Conservation (phyloP, 2,888 invertebrate genomes). For the Andrena camellia region DNA sequence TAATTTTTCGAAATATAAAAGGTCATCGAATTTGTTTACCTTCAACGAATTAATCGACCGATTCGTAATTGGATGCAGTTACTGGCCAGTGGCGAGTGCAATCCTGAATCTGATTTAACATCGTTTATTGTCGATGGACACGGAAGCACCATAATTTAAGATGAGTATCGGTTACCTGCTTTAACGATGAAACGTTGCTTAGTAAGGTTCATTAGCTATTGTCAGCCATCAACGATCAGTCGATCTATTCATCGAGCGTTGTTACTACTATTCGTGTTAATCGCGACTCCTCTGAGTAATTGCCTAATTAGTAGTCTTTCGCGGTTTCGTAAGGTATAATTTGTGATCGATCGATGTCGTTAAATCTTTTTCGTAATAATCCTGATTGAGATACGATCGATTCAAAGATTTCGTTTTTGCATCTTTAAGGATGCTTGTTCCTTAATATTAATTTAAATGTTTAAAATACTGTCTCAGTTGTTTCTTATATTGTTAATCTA, state of each 20-base stretch:
- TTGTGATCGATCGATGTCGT: constrained; percentile 29
- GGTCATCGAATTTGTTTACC: background rate
- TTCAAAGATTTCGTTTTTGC: background rate
- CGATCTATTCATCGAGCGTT: constrained; percentile 23
- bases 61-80: constrained; percentile 5
- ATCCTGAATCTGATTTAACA: constrained; percentile 51
- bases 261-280: constrained; percentile 53
- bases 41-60: constrained; percentile 2
- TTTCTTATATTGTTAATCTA: background rate
- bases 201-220: constrained; percentile 38
- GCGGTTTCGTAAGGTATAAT: constrained; percentile 38
- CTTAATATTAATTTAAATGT: too few relatives aligned
- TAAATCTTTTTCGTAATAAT: constrained; percentile 10
- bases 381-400: background rate
- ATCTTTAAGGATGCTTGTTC: background rate
- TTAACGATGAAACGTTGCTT: constrained; percentile 43
- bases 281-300: constrained; percentile 38
- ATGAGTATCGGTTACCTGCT: constrained; percentile 41
- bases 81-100: constrained; percentile 18
- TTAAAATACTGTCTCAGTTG: background rate
- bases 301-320: constrained; percentile 41
- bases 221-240: constrained; percentile 34
- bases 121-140: constrained; percentile 34
- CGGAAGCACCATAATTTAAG: constrained; percentile 49
- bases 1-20: background rate